Evolutionary conservation across 2,888 invertebrate genomes (phyloP), one percentile per base, ranked within the genome.

Genomic region (Amiota mariae): DNA sequence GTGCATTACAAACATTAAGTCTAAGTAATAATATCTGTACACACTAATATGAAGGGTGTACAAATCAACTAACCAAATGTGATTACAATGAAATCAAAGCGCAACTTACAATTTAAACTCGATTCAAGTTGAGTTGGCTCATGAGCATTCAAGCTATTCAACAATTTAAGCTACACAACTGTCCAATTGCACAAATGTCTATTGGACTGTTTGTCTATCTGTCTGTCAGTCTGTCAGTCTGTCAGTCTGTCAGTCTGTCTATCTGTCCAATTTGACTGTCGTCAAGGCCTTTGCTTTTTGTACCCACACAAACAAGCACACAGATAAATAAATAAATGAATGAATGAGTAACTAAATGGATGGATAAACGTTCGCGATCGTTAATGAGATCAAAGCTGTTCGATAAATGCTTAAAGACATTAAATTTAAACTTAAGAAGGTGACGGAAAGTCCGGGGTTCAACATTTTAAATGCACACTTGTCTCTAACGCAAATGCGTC

Each of bases 211-310:
- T 56, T 56, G 56, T n/a, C 36, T 13, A 18, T 56, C n/a, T 18
- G 56, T 56, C 56, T 18, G 56, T 56, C 13, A 15, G 56, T 56
- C 56, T 2, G 56, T 54, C 15, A 13, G 56, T 56, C 56, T 8
- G 56, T 56, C 13, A 15, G 56, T 56, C 56, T 13, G 56, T 56
- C 56, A 1, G 56, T 56, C 13, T 56, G 56, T 56, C 56, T 13
- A 1, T 36, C 36, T 36, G 36, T 36, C 36, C 36, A 2, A 36
- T 36, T 4, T 36, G 36, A 36, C 36, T 48, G 64, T 48, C 48
- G 64, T 66, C 64, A 66, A 66, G 64, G 64, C 64, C 48, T 63
- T 59, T 36, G 20, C 63, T 12, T 63, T 13, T 63, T 13, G 46
- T 15, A 48, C 47, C 13, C 47, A 47, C 48, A 48, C 48, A 66